Percentiles rank a stretch among this genome's conserved stretches.
Conservation (phyloP, 2,797 vertebrate species). For the Acanthurus leucopareius region DNA sequence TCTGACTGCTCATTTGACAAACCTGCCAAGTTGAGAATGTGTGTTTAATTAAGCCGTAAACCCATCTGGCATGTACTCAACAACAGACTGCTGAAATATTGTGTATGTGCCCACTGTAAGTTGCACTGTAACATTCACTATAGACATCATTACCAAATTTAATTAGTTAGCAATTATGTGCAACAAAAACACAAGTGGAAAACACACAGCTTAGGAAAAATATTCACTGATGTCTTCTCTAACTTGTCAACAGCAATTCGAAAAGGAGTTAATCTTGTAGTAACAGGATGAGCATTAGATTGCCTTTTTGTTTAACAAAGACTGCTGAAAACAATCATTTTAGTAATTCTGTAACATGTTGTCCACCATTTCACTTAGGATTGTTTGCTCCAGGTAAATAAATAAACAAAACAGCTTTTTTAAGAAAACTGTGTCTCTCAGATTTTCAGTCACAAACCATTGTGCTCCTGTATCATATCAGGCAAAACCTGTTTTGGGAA, state of each 20-base stretch:
- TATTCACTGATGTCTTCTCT: constrained; percentile 1
- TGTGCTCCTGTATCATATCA: not conserved
- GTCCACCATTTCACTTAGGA: not conserved
- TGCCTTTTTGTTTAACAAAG: not conserved
- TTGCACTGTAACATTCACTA: constrained; percentile 6
- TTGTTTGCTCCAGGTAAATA: constrained; percentile 8
- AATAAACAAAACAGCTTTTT: not conserved
- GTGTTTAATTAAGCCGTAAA: constrained; percentile 57
- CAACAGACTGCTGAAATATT: constrained; percentile 46
- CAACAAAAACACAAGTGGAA: constrained; percentile 20
- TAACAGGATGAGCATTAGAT: not conserved
- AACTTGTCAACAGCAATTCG: constrained; percentile 1
- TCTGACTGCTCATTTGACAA: constrained; percentile 51
- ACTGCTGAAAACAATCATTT: constrained; percentile 5
- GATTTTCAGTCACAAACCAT: not conserved
- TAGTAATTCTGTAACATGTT: not conserved
- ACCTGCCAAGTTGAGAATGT: constrained; percentile 58
- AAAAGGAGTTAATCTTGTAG: constrained; percentile 17
- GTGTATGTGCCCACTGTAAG: constrained; percentile 16
- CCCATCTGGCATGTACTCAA: constrained; percentile 57
- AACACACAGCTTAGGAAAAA: constrained; percentile 17
- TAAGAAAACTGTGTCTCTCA: constrained; percentile 1
- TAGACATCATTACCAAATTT: constrained; percentile 19
- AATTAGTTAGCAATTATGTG: constrained; percentile 32
- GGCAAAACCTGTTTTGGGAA: constrained; percentile 3